Conservation (phyloP, 2,888 invertebrate genomes). For the Netelia melanura region DNA sequence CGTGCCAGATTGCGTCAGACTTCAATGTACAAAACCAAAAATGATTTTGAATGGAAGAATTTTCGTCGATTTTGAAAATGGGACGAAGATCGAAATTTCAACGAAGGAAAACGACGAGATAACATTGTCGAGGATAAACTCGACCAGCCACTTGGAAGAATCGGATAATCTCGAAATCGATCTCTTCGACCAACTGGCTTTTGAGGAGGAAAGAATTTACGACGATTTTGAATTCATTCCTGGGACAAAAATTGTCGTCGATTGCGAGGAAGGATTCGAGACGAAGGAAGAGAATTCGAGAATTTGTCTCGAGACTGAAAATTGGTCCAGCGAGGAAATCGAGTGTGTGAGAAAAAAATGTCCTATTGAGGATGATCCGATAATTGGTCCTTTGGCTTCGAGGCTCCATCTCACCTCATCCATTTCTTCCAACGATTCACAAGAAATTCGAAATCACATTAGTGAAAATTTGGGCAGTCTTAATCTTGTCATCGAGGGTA, state of each 20-base stretch:
- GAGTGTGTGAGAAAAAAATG: conserved; percentile 84
- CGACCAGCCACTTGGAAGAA: conserved; percentile 11
- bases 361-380: conserved; percentile 68
- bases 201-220: conserved; percentile 25
- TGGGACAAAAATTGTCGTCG: conserved; percentile 71
- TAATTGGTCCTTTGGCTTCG: conserved; percentile 66
- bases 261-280: conserved; percentile 87
- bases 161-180: conserved; percentile 32
- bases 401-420: conserved; percentile 5
- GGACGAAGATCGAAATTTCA: conserved; percentile 61
- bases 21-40: conserved; percentile 73
- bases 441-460: not conserved
- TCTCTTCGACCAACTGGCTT: conserved; percentile 39
- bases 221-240: conserved; percentile 63
- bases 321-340: conserved; percentile 87
- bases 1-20: conserved; percentile 86
- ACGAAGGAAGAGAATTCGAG: conserved; percentile 86
- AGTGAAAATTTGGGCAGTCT: conserved; percentile 64
- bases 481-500: conserved; percentile 71
- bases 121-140: not conserved
- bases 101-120: not conserved
- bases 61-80: conserved; percentile 65
- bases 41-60: conserved; percentile 70
- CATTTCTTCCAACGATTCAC: not conserved
- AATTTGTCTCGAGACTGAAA: conserved; percentile 87